A percentile compares a stretch with the other conserved stretches of the same genome.
These are phyloP conservation scores for Tinea pellionella DNA, from an alignment of 2,888 invertebrate genomes.

Conservation along the genomic window DNA sequence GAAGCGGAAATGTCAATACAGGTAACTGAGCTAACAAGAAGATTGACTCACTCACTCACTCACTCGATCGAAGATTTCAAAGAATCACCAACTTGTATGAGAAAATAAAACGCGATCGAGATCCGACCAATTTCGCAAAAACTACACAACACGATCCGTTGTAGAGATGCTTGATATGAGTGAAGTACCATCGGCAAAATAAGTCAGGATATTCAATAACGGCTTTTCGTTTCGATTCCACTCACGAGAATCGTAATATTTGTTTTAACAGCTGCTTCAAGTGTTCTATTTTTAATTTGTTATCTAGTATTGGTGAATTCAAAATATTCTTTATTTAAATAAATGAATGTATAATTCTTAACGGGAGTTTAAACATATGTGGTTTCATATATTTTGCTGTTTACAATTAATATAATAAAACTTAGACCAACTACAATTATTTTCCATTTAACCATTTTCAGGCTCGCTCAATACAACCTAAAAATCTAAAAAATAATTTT, in stretches of 20 bases:
- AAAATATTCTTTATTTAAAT: too few species aligned
- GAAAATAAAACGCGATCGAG: slow-evolving; percentile 43
- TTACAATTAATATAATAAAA: too few species aligned
- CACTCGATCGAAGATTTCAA: slow-evolving; percentile 32
- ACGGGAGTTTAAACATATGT: too few species aligned
- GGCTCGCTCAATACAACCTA: too few species aligned
- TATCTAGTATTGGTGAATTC: too few species aligned
- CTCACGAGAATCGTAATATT: not conserved
- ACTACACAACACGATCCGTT: slow-evolving; percentile 67
- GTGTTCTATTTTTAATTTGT: too few species aligned
- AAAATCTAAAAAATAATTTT: too few species aligned
- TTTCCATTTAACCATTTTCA: too few species aligned
- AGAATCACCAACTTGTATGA: slow-evolving; percentile 25
- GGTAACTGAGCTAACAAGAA: slow-evolving; percentile 18
- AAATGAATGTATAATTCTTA: too few species aligned
- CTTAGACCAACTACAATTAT: too few species aligned
- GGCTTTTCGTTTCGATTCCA: not conserved
- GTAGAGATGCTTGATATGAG: slow-evolving; percentile 59
- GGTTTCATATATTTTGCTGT: too few species aligned
- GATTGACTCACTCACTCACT: slow-evolving; percentile 24
- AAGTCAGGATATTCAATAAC: slow-evolving; percentile 8
- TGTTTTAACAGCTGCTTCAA: too few species aligned
- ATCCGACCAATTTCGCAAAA: slow-evolving; percentile 63
- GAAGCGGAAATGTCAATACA: not conserved
- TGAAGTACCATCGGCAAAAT: slow-evolving; percentile 35